Base-by-base conservation (phyloP, 1,140 invertebrate species). In the Drosophila miranda region DNA sequence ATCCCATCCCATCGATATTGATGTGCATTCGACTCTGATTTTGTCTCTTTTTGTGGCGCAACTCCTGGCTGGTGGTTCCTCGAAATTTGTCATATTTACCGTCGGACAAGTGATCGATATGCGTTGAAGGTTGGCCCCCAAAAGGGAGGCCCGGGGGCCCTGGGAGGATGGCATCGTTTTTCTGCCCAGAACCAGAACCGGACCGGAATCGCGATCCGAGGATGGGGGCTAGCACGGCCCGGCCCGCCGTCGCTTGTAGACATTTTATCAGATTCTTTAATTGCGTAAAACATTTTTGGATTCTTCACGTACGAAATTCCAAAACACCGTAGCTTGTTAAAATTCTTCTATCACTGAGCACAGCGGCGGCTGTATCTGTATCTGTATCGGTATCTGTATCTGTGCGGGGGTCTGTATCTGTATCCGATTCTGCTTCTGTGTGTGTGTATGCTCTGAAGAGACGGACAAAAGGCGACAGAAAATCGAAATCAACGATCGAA, bases 211-310 rank as follows among this genome's bases (percentile, higher is more conserved):
- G 14, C 14, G 58, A 49, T 34, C 30, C 30, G 30, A 4, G 30
- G 9, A 34, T 34, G 30, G 30, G 34, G 34, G 34, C 34, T 11
- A 13, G 34, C 34, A 53, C 57, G 43, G 66, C 66, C 52, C 56
- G 54, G 59, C 48, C 58, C 70, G 54, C 61, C 45, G 44, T 52
- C 70, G 78, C 82, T 82, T 82, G 75, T 87, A 71, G 78, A 87
- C 81, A 87, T 87, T 87, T 87, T 87, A 87, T 87, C 82, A 87
- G 82, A 87, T 87, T 87, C 82, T 82, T 87, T 87, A 87, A 87
- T 87, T 87, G 82, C 82, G 82, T 87, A 87, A 87, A 87, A 87
- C 82, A 87, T 87, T 87, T 87, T 87, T 87, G 82, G 83, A 87
- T 87, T 87, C 82, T 87, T 87, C 82, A 87, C 82, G 82, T 87